Percentiles rank a stretch among this genome's conserved stretches.
These are phyloP conservation scores for Rhegmatorhina hoffmannsi DNA, from an alignment of 2,113 vertebrate species.

Conservation along the genomic window DNA sequence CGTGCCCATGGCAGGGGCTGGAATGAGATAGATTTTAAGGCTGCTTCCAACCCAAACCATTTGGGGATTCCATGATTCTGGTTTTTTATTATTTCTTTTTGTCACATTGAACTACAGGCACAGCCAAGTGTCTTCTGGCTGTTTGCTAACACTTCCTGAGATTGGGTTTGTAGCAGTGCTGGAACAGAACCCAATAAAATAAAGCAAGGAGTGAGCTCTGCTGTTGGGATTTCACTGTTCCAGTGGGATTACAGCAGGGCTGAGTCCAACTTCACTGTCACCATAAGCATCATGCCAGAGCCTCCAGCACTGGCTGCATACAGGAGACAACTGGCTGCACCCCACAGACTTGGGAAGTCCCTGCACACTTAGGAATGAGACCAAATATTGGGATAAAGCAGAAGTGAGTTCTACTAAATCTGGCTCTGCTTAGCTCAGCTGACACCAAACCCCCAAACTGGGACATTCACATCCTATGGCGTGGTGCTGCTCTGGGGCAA, in stretches of 20 bases:
- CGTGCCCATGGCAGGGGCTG: neutral
- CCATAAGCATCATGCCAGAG: neutral
- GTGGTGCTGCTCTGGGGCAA: neutral
- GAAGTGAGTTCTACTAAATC: neutral
- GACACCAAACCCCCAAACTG: rapidly evolving
- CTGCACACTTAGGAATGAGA: neutral
- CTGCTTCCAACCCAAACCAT: neutral
- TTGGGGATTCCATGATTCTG: neutral
- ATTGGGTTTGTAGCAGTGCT: neutral
- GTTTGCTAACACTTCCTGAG: neutral
- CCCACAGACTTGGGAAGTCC: neutral
- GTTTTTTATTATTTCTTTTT: neutral
- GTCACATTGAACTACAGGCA: neutral
- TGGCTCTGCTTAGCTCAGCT: neutral
- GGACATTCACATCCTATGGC: neutral
- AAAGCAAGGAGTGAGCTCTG: neutral
- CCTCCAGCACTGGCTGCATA: neutral
- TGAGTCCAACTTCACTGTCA: neutral
- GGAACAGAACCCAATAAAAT: neutral
- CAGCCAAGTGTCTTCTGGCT: neutral
- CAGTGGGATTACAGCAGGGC: neutral
- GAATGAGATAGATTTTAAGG: neutral
- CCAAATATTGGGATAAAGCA: rapidly evolving
- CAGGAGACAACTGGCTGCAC: neutral
- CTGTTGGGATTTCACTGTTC: neutral